A percentile compares a stretch with the other conserved stretches of the same genome.
Conservation (phyloP, 2,113 vertebrate genomes). For the Protobothrops flavoviridis region DNA sequence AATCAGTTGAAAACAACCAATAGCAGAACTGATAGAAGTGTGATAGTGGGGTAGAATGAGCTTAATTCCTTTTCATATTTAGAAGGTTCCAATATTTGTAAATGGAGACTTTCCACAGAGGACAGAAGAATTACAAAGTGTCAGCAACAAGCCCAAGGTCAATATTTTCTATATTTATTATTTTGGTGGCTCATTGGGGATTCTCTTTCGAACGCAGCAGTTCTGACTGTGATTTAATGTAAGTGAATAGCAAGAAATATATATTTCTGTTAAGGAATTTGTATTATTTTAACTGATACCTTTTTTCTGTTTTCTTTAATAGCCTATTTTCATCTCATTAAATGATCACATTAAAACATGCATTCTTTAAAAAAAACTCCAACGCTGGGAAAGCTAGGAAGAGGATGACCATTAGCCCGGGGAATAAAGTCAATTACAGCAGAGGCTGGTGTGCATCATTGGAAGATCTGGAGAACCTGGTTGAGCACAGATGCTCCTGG, state of each 20-base stretch:
- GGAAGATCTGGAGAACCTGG: background rate
- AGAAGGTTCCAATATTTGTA: background rate
- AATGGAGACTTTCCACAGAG: background rate
- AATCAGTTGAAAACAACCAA: slow-evolving; percentile 47
- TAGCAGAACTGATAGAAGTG: background rate
- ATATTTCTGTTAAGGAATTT: background rate
- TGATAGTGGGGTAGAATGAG: background rate
- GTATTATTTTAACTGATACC: background rate
- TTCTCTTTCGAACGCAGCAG: background rate
- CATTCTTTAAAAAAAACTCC: background rate
- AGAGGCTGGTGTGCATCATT: background rate
- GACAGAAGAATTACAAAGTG: background rate
- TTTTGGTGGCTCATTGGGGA: background rate
- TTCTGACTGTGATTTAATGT: background rate
- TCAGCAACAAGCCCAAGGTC: background rate
- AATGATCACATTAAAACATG: background rate
- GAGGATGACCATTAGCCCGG: background rate
- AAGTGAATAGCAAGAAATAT: background rate
- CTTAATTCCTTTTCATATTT: background rate
- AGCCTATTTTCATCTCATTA: background rate
- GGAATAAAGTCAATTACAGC: background rate
- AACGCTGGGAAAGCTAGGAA: background rate
- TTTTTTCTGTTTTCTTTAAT: background rate
- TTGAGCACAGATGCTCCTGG: background rate
- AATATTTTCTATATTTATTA: background rate